Percentiles rank a stretch among this genome's conserved stretches.
These are phyloP conservation scores for Eupeodes corollae DNA, from an alignment of 1,140 invertebrate species.

Conservation along the genomic window DNA sequence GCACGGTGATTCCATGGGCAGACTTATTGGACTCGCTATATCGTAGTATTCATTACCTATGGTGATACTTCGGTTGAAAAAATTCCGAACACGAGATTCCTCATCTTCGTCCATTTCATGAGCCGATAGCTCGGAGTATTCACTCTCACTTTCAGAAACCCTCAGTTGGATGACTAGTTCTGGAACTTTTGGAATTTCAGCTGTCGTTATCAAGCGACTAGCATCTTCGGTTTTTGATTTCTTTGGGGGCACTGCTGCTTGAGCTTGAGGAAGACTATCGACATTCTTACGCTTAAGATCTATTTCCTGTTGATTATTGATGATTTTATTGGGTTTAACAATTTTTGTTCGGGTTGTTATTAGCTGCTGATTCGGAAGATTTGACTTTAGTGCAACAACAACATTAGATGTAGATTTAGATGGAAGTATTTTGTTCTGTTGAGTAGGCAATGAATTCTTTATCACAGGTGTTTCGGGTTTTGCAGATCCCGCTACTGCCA, in stretches of 20 bases:
- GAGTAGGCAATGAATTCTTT: too few relatives aligned
- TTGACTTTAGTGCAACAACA: too few relatives aligned
- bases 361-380: not conserved
- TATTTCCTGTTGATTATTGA: slow-evolving; percentile 18
- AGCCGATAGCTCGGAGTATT: not conserved
- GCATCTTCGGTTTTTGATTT: not conserved
- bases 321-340: slow-evolving; percentile 32
- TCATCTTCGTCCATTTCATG: not conserved
- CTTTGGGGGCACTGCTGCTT: not conserved
- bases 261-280: not conserved
- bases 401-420: too few relatives aligned
- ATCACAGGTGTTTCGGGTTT: too few relatives aligned
- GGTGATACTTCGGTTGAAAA: not conserved
- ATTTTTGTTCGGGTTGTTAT: slow-evolving; percentile 16
- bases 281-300: slow-evolving; percentile 14
- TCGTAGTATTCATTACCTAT: slow-evolving; percentile 13
- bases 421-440: too few relatives aligned
- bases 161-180: slow-evolving; percentile 18
- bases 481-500: too few relatives aligned
- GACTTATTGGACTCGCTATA: slow-evolving; percentile 22
- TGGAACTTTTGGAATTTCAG: slow-evolving; percentile 20
- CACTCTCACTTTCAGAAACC: slow-evolving; percentile 17
- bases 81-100: not conserved
- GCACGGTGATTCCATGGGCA: slow-evolving; percentile 22
- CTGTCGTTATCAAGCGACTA: slow-evolving; percentile 20